Conservation (phyloP, 2,797 vertebrate species). For the Oryzias sinensis region DNA sequence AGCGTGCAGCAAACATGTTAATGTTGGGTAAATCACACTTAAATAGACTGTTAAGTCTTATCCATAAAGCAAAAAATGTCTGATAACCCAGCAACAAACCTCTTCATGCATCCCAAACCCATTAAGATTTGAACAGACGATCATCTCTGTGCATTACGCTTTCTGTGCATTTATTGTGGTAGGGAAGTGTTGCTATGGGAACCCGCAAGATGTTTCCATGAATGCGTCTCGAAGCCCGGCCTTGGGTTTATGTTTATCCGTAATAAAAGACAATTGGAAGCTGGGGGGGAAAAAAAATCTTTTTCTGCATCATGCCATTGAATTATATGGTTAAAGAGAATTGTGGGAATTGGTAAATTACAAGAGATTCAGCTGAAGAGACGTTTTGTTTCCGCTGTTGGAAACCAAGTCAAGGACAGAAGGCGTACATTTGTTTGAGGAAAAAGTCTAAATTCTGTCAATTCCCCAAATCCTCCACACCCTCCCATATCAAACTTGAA, state of each 20-base stretch:
- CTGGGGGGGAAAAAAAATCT: no score
- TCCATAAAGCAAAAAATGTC: no score
- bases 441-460: conserved; percentile 52
- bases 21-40: no score
- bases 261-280: not conserved
- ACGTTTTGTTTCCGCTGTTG: not conserved
- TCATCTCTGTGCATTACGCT: no score
- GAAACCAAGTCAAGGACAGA: not conserved
- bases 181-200: not conserved
- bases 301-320: not conserved
- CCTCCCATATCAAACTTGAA: conserved; percentile 45
- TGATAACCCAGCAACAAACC: no score
- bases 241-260: conserved; percentile 1
- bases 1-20: no score
- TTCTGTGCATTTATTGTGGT: not conserved
- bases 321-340: not conserved
- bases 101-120: no score
- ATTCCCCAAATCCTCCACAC: conserved; percentile 36
- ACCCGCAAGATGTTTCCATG: not conserved
- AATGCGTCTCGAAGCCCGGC: not conserved
- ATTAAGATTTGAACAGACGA: no score
- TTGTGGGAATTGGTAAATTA: no score
- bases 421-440: conserved; percentile 29
- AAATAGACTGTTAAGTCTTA: no score
- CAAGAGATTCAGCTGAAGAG: no score